A percentile compares a stretch with the other conserved stretches of the same genome.
phyloP scores from a whole-genome alignment of 2,113 vertebrate species.

The Galbula dea region DNA sequence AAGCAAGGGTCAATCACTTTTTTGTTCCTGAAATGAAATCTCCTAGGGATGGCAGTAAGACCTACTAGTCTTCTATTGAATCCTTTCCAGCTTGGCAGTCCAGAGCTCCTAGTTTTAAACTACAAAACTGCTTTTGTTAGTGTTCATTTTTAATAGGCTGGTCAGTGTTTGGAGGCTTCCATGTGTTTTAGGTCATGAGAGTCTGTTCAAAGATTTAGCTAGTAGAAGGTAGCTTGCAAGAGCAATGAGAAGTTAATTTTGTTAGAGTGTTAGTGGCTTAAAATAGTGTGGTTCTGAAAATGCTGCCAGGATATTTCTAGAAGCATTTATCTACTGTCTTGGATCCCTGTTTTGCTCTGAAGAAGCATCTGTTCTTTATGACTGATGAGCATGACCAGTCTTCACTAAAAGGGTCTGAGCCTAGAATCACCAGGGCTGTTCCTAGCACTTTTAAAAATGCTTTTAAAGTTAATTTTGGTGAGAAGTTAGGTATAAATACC shows the following conservation, averaged over 20 bases:
- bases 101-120: neutral
- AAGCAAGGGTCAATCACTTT: neutral
- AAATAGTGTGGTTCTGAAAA: neutral
- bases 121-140: neutral
- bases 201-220: neutral
- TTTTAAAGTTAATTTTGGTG: neutral
- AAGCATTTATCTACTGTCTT: neutral
- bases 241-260: neutral
- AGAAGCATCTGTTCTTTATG: neutral
- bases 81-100: neutral
- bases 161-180: neutral
- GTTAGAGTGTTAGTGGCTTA: neutral
- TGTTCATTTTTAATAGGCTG: neutral
- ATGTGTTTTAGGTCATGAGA: neutral
- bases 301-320: neutral
- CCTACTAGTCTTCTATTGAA: neutral
- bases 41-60: neutral
- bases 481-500: neutral
- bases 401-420: neutral
- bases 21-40: neutral
- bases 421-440: neutral
- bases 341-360: neutral
- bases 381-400: neutral
- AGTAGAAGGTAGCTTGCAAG: neutral
- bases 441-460: neutral